These are phyloP conservation scores for Neolamprologus caudopunctatus DNA, from an alignment of 2,113 vertebrate species.

Conservation along the genomic window DNA sequence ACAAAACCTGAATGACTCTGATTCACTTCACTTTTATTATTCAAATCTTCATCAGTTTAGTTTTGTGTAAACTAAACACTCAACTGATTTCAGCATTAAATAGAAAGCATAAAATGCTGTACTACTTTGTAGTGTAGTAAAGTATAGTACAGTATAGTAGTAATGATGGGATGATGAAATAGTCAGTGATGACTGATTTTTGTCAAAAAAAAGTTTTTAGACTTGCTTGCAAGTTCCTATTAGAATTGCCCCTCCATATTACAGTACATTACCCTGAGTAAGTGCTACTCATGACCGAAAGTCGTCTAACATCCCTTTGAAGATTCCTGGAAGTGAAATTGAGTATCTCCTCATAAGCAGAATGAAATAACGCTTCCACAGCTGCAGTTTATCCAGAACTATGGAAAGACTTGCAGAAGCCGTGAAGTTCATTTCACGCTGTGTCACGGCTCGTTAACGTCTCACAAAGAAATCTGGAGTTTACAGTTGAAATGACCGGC, in stretches of 20 bases:
- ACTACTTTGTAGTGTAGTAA: not conserved
- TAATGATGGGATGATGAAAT: not conserved
- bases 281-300: not conserved
- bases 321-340: not conserved
- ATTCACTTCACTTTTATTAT: not conserved
- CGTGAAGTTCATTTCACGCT: not conserved
- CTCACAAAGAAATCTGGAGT: not conserved
- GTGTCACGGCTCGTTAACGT: not conserved
- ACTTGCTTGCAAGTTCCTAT: rapidly evolving
- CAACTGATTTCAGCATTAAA: not conserved
- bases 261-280: not conserved
- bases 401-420: not conserved
- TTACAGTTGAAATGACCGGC: not conserved
- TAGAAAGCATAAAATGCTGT: not conserved
- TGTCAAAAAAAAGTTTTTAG: not conserved
- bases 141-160: not conserved
- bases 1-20: not conserved
- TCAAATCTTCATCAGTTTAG: not conserved
- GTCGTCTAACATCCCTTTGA: not conserved
- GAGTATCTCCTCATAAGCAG: not conserved
- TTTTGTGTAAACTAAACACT: not conserved
- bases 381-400: not conserved
- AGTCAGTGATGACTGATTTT: not conserved
- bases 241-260: not conserved
- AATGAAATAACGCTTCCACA: not conserved